Percentiles rank a stretch among this genome's conserved stretches.
These are phyloP conservation scores for Platysternon megacephalum DNA, from an alignment of 2,113 vertebrate species.

Conservation along the genomic window DNA sequence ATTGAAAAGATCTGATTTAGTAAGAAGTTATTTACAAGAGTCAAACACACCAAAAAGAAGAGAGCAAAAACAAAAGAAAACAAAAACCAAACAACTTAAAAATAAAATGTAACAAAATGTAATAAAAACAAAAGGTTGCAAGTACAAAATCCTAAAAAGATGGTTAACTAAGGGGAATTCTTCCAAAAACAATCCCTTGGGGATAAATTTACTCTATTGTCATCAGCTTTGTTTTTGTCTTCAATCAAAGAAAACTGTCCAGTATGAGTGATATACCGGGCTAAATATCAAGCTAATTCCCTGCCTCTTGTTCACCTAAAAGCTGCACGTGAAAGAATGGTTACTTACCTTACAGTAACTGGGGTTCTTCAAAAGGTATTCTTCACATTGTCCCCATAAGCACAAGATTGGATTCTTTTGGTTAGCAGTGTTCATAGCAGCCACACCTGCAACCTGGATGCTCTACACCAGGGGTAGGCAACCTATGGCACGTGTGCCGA, in stretches of 20 bases:
- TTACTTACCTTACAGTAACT: neutral
- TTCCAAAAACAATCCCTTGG: neutral
- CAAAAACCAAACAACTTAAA: neutral
- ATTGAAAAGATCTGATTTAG: neutral
- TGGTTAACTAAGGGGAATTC: neutral
- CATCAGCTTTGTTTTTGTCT: neutral
- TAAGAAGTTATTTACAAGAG: neutral
- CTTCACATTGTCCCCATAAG: accelerated
- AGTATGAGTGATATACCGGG: accelerated
- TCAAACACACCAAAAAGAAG: neutral
- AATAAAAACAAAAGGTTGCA: neutral
- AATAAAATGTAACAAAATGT: neutral
- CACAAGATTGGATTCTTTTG: neutral
- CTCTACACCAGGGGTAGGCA: too few species aligned
- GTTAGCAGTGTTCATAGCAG: too few species aligned
- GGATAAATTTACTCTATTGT: neutral
- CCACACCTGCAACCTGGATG: accelerated
- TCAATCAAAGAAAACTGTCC: neutral
- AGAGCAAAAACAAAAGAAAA: neutral
- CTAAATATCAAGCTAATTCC: neutral
- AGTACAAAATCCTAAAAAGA: neutral
- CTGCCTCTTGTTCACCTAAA: neutral
- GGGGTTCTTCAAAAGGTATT: neutral
- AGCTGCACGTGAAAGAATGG: neutral
- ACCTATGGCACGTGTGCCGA: too few species aligned